Evolutionary conservation across 2,113 vertebrate species (phyloP), one percentile per base, ranked within the genome.

Genomic region (Ageneiosus marmoratus): DNA sequence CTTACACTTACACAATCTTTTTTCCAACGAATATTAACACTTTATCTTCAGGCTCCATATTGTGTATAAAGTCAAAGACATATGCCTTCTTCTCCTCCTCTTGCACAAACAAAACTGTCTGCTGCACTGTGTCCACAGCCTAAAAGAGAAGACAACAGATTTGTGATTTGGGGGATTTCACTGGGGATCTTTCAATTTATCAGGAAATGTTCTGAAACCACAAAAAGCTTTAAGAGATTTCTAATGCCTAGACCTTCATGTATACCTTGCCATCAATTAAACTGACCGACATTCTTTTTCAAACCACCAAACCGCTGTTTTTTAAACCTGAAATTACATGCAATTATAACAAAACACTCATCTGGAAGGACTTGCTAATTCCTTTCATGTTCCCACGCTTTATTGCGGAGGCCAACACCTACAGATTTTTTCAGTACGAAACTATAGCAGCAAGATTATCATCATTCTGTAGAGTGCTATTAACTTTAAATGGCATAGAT

Each of bases 11-110:
- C 98, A 90, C 81, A 16, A 96, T 29, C 89, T 99, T 99, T 90
- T 94, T 97, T 69, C 96, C 96, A 41, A 99, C 98, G 91, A 99
- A 99, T 90, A 99, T 93, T 70, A 98, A 91, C 75, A 95, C 96
- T 90, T 99, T 99, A 79, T 99, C 97, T 60, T 92, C 80, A 0
- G 96, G 94, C 83, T 94, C 93, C 96, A 99, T 94, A 78, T 90
- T 94, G 37, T 94, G 88, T 79, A 99, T 91, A 82, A 99, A 98
- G 76, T 92, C 86, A 37, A 94, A 93, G 55, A 96, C 51, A 41
- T 96, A 96, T 32, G 85, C 85, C 88, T 94, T 95, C 86, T 99
- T 99, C 29, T 99, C 96, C 37, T 99, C 97, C 87, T 99, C 96
- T 0, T 88, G 84, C 20, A 97, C 91, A 37, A 99, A 87, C 73